Base-by-base conservation (phyloP, 2,888 invertebrate species). In the Amaurobius ferox region DNA sequence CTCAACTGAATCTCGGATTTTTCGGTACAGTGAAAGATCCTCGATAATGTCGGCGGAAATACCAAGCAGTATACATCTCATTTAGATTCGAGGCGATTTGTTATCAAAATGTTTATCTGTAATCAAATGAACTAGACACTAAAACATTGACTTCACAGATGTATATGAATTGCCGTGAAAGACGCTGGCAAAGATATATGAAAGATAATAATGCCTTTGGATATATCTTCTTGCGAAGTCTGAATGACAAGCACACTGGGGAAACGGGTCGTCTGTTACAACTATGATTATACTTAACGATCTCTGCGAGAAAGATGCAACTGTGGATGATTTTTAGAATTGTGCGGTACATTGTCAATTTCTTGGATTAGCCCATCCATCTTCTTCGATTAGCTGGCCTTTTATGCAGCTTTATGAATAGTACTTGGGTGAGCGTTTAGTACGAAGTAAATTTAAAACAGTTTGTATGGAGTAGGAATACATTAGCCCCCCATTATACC, bases 261-360 rank as follows among this genome's bases (percentile, higher is more conserved):
- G 64, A 68, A 83, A 83, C 77, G 77, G 77, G 71, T 83, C 83
- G 77, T 77, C 76, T 71, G 83, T 83, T 83, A 55, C 71, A 26
- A 26, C 48, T 30, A 28, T 83, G 83, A 83, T 83, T 83, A 83
- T 64, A 83, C 83, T 83, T 83, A 83, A 83, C 77, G 83, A 83
- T 83, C 76, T 83, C 28, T 32, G 48, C 64, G 55, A 73, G 61
- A 61, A 64, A 70, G 62, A 79, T 72, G 62, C 73, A 44, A 66
- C 26, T 62, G 73, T 64, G 64, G 64, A 28, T 3, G 3, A 55
- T 55, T 55, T n/a, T 55, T 55, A 3, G 55, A 55, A 55, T 55
- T 55, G 23, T 55, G 23, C 55, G 5, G 3, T 23, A 23, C 23
- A 55, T 23, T 55, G 1, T 5, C 44, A 44, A 44, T 16, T 44